Base-by-base conservation (phyloP, 2,888 invertebrate genomes). In the Sycophila texana region DNA sequence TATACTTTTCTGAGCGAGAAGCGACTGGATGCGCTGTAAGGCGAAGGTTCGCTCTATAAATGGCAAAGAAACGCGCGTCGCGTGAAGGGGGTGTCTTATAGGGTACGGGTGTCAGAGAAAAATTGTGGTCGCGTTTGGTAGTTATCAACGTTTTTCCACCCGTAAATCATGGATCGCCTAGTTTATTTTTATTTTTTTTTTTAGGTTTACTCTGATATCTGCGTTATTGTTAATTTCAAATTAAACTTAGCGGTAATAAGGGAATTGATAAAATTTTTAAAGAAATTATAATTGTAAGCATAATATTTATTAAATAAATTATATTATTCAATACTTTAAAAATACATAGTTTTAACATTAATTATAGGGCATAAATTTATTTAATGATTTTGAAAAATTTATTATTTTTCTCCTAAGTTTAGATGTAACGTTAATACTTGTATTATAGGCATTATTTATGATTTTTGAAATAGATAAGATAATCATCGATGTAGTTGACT, bases 21-120 rank as follows among this genome's bases (percentile, higher is more conserved):
- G 39, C 63, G 16, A 26, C 61, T 61, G 26, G 61, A 39, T 30
- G 39, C 61, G 39, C 22, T 58, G n/a, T 51, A 4, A 18, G 18
- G 10, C 63, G 47, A 63, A 63, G 63, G 63, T 39, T n/a, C 63
- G 63, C 16, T 10, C 63, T 63, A 63, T 63, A 63, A 47, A 63
- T 63, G 63, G 63, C 30, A 63, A 30, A 18, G 39, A 63, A 47
- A 63, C 39, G 12, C 47, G 18, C 13, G 26, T 61, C 63, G 39
- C 18, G 18, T 18, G 39, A n/a, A 10, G 57, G 18, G 20, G n/a
- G 63, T 7, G 4, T 7, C 14, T 7, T 12, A n/a, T n/a, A 2
- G 60, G 14, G 16, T 26, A 14, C n/a, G 12, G 13, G 3, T 4
- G 16, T n/a, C 39, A 39, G 39, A 18, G 30, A 63, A n/a, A n/a